These are phyloP conservation scores for Salticus scenicus DNA, from an alignment of 2,888 invertebrate species.

Conservation along the genomic window DNA sequence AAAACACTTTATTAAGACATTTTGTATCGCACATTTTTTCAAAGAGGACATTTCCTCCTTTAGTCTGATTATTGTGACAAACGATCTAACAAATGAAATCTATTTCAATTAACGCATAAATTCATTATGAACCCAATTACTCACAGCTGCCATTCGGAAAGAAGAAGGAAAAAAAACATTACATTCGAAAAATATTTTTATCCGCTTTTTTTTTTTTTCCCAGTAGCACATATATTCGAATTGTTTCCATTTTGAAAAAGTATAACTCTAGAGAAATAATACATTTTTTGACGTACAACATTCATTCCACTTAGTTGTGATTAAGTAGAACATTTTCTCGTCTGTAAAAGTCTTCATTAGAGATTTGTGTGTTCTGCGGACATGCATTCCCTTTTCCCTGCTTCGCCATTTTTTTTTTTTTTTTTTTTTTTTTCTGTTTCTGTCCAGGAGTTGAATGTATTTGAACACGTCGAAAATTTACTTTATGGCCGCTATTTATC, in stretches of 20 bases:
- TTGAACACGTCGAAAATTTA: constrained; percentile 2
- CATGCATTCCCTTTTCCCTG: not conserved
- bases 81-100: too few species aligned
- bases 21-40: too few species aligned
- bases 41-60: too few species aligned
- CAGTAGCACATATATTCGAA: not conserved
- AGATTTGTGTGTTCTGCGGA: constrained; percentile 33
- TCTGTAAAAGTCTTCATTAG: constrained; percentile 22
- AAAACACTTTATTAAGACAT: too few species aligned
- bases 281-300: constrained; percentile 39
- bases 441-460: not conserved
- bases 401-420: too few species aligned
- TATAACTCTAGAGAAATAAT: constrained; percentile 18
- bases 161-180: too few species aligned
- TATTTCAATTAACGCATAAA: too few species aligned
- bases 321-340: constrained; percentile 51
- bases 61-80: too few species aligned
- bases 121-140: too few species aligned
- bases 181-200: too few species aligned
- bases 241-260: constrained; percentile 35
- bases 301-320: constrained; percentile 60
- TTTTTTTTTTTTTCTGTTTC: not conserved
- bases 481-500: constrained; percentile 7
- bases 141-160: too few species aligned
- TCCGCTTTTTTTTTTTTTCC: too few species aligned